Base-by-base conservation (phyloP, 2,113 vertebrate genomes). In the Cavia porcellus region DNA sequence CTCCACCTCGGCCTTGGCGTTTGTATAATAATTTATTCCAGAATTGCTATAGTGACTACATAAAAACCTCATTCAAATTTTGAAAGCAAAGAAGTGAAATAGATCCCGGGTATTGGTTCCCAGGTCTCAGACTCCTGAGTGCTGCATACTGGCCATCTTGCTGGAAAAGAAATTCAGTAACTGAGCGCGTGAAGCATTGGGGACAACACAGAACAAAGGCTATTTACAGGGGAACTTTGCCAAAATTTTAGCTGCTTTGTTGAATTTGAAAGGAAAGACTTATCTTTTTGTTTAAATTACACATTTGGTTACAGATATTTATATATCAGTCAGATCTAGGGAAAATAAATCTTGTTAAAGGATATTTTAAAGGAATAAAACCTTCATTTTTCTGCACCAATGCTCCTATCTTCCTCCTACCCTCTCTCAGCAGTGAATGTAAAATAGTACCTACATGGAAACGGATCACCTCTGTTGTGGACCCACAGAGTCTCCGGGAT, bases 201-300 rank as follows among this genome's bases (percentile, higher is more conserved):
- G 75, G 38, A 45, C 3, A 81, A 90, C 57, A 89, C 38, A 82
- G 22, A 90, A 80, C 0, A 32, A 72, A 93, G 66, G 42, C 3
- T 82, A 57, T 86, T 91, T 82, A 86, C 32, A 61, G 90, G 20
- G 75, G 5, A 45, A 55, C 28, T 20, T 59, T 72, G 45, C 24
- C 35, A 90, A 59, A 12, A 82, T 1, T 68, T 95, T 77, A 32
- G 3, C 12, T 62, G 25, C 12, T 62, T 90, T n/a, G 79, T 85
- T 94, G 25, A 92, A 84, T 85, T 85, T 92, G 93, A 93, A 82
- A 94, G 14, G 62, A 87, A 74, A 13, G 3, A 17, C 77, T 85
- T 85, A 28, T 62, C 7, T 25, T 70, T 45, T 79, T 82, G 50
- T 22, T 55, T 72, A 66, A 68, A 11, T 75, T 68, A 47, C 20